Base-by-base conservation (phyloP, 2,888 invertebrate species). In the Azorinus chamasolen region DNA sequence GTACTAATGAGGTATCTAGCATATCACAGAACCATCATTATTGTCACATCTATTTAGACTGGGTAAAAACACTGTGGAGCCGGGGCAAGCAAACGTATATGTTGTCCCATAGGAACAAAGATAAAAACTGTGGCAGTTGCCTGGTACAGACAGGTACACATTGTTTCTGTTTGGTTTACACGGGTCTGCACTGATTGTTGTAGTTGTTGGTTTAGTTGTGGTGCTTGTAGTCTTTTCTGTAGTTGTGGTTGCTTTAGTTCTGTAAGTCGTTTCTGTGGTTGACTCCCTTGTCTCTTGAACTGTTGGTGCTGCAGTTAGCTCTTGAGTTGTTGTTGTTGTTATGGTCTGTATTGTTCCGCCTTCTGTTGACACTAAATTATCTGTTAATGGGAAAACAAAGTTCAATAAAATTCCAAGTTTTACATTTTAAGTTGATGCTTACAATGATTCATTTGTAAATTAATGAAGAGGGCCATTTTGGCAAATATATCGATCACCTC, bases 141-240 rank as follows among this genome's bases (percentile, higher is more conserved):
- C 80, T 22, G 79, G 74, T 6, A 85, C 83, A 8, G 85, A 53
- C 32, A 79, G 77, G 59, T 80, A 83, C 5, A 81, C 80, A 51
- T 85, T 85, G 55, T 85, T 71, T 61, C 76, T 81, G 25, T 82
- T 64, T 1, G 85, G 85, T 64, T 83, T 82, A 70, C 85, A 85
- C 0, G 85, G 85, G 48, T 85, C 84, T 20, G 53, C 53, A 48
- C 24, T 59, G 5, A 41, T 18, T 0, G 39, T 25, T 25, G 39
- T 39, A 12, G 57, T 50, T 8, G 66, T 27, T 5, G 48, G 22
- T 18, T 39, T 45, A 10, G 37, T 4, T 48, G 51, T 32, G 27
- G 45, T 4, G n/a, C 69, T 63, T 48, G 72, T 62, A 54, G 51
- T 51, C 5, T 10, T 43, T 14, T 12, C n/a, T 25, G 50, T 63